A percentile compares a stretch with the other conserved stretches of the same genome.
phyloP scores from a whole-genome alignment of 2,113 vertebrate genomes.

The Accipiter cooperii region DNA sequence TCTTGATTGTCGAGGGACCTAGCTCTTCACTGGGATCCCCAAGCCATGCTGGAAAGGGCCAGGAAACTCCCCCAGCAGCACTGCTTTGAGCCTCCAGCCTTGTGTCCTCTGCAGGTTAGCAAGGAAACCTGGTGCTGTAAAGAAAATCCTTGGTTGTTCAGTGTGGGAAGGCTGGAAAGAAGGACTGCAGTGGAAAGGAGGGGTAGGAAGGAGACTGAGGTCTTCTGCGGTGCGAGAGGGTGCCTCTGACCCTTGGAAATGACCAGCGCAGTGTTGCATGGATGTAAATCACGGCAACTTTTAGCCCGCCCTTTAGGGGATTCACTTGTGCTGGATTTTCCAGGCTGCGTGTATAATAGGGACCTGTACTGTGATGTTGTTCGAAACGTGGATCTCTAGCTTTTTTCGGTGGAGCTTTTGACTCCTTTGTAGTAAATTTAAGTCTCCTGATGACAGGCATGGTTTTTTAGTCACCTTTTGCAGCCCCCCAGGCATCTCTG shows the following conservation, averaged over 20 bases:
- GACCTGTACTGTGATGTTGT: not conserved
- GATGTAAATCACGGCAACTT: rapidly evolving
- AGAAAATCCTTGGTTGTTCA: not conserved
- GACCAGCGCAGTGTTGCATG: rapidly evolving
- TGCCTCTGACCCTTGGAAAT: not conserved
- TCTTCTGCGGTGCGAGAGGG: rapidly evolving
- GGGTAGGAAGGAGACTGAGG: not conserved
- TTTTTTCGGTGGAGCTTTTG: not conserved
- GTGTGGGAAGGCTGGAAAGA: not conserved
- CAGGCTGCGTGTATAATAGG: rapidly evolving
- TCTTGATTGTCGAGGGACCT: not conserved
- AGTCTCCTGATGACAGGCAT: not conserved
- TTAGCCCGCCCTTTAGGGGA: not conserved
- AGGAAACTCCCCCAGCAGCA: not conserved
- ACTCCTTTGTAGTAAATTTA: not conserved
- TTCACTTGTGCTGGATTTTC: not conserved
- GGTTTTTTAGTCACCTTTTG: not conserved
- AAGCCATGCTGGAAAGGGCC: not conserved
- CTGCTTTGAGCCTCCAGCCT: not conserved
- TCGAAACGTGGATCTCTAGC: rapidly evolving
- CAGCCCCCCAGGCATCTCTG: not conserved
- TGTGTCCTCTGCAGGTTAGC: not conserved
- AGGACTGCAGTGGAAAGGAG: not conserved
- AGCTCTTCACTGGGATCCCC: not conserved
- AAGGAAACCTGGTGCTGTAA: not conserved